A percentile compares a stretch with the other conserved stretches of the same genome.
phyloP scores from a whole-genome alignment of 2,113 vertebrate genomes.

The Mustela lutreola region DNA sequence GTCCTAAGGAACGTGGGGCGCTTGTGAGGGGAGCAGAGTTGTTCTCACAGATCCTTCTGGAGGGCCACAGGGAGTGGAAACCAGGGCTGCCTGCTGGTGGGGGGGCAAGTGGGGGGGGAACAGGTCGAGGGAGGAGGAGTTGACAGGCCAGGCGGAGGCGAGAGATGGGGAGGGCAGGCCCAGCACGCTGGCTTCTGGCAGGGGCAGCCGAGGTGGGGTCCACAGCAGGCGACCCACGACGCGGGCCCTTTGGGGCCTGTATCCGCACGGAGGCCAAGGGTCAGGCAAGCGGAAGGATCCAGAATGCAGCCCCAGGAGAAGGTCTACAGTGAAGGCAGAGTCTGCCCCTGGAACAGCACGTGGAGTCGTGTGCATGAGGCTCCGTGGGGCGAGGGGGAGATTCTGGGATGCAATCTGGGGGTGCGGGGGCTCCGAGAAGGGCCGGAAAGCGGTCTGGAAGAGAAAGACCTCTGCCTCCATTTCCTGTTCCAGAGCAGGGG shows the following conservation, averaged over 20 bases:
- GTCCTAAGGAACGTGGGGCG: background rate
- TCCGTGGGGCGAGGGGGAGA: background rate
- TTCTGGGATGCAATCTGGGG: background rate
- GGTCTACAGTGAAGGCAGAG: background rate
- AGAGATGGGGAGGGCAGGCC: background rate
- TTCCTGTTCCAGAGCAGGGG: background rate
- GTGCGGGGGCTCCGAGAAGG: background rate
- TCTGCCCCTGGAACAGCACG: background rate
- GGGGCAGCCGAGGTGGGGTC: background rate
- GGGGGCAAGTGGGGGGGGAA: fast-evolving
- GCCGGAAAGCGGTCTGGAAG: too few species aligned
- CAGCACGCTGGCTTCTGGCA: background rate
- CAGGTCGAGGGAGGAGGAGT: background rate
- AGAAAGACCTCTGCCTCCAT: too few species aligned
- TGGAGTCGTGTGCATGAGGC: background rate
- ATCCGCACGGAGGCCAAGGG: background rate
- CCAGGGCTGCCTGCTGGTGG: fast-evolving
- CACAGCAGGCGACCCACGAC: fast-evolving
- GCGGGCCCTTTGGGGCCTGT: background rate
- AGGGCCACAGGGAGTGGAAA: background rate
- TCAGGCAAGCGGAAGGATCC: background rate
- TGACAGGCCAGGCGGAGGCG: background rate
- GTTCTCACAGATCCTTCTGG: background rate
- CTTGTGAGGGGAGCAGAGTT: background rate
- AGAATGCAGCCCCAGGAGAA: background rate